Conservation (phyloP, 2,888 invertebrate species). For the Apamea sordens region DNA sequence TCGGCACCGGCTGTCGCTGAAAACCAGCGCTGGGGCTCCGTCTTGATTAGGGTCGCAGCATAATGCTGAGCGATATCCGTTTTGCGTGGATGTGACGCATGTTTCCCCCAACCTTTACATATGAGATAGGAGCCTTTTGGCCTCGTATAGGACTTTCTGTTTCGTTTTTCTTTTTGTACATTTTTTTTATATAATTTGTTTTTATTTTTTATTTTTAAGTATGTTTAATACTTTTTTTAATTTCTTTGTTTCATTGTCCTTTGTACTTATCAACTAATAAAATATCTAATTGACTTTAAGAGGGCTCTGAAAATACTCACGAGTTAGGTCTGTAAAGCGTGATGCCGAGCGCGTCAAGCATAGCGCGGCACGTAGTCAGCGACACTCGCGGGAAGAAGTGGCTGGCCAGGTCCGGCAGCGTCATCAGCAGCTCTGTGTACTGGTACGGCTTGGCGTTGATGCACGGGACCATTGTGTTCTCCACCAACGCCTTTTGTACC, state of each 20-base stretch:
- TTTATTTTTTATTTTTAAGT: no score
- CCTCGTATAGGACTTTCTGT: no score
- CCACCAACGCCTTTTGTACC: constrained; percentile 95
- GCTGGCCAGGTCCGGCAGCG: constrained; percentile 94
- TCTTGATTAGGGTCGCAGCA: no score
- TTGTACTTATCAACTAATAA: not conserved
- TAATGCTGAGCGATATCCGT: no score
- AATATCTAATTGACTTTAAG: not conserved
- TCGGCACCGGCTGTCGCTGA: no score
- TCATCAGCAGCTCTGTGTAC: constrained; percentile 95
- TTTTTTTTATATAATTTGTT: no score
- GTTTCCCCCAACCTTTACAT: no score
- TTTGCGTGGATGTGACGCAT: no score
- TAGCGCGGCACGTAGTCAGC: constrained; percentile 93
- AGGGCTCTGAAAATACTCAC: constrained; percentile 88
- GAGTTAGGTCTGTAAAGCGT: constrained; percentile 95
- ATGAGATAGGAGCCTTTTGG: no score
- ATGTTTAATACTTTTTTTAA: no score
- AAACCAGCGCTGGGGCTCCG: no score
- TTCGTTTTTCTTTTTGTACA: no score
- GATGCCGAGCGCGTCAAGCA: constrained; percentile 94
- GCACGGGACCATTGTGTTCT: constrained; percentile 95
- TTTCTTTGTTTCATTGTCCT: not conserved
- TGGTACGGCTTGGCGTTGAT: constrained; percentile 96
- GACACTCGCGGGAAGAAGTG: constrained; percentile 95